Conservation (phyloP, 2,797 vertebrate species). For the Moxostoma hubbsi region DNA sequence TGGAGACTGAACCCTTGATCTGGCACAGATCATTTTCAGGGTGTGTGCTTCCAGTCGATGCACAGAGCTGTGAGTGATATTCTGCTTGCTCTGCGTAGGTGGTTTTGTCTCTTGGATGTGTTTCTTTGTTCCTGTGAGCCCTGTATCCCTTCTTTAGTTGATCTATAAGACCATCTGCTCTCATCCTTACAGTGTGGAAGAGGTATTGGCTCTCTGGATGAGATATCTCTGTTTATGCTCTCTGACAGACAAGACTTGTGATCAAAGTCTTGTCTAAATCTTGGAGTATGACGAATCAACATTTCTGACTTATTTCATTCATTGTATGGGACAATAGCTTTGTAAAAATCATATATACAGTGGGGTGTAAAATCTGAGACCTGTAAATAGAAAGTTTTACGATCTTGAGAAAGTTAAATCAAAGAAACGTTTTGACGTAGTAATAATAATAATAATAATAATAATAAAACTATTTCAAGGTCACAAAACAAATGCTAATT, state of each 20-base stretch:
- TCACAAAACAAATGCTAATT: too few species aligned
- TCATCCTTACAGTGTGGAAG: neutral
- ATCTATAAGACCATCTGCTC: constrained; percentile 39
- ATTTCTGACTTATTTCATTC: neutral
- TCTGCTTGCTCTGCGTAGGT: constrained; percentile 43
- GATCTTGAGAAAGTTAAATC: too few species aligned
- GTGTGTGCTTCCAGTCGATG: constrained; percentile 29
- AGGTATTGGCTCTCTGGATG: constrained; percentile 32
- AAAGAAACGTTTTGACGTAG: too few species aligned
- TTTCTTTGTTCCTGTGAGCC: constrained; percentile 19
- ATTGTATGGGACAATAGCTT: neutral
- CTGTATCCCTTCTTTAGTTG: constrained; percentile 20
- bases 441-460: too few species aligned
- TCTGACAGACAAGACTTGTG: neutral
- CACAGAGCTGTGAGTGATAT: too few species aligned
- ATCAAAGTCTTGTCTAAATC: neutral
- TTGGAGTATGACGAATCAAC: neutral
- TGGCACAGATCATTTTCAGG: neutral
- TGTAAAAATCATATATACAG: neutral
- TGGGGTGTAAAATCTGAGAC: too few species aligned
- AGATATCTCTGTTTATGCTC: constrained; percentile 28
- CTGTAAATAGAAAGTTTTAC: too few species aligned
- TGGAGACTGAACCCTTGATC: neutral
- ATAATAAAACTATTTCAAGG: too few species aligned
- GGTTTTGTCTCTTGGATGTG: constrained; percentile 41